Evolutionary conservation across 2,888 invertebrate genomes (phyloP), one percentile per base, ranked within the genome.

Genomic region (Philereme vetulata): DNA sequence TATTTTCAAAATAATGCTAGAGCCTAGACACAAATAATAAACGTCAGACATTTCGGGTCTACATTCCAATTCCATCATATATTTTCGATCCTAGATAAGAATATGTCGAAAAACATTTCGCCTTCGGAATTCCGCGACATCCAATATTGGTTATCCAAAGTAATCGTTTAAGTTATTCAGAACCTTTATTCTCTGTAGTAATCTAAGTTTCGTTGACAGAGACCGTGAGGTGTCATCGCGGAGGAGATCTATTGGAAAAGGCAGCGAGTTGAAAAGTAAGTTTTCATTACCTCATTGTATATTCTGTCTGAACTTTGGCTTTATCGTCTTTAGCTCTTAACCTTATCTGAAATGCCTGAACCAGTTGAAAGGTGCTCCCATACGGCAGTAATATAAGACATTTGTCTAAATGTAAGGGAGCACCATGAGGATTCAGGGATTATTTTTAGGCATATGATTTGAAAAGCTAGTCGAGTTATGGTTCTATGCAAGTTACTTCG

Each of bases 181-280:
- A 51, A 33, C 10, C 47, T 46, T 43, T 52, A 56, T 49, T 56
- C 49, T 52, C 33, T 33, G 40, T 58, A 32, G 70, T 86, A 84
- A 88, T 85, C 74, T 95, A 93, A 95, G 95, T 93, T 87, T 83
- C 78, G 77, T 88, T 84, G 82, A 59, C 93, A 95, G 95, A 80
- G 95, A 95, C 85, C 91, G 90, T 75, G 93, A 92, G 73, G 93
- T 93, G 77, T 95, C 95, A 51, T 95, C 95, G 7, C 81, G 91
- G 78, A 86, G 90, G 80, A 86, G 90, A 85, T 92, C 92, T 73
- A 86, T 90, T 72, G 88, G 90, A 64, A 92, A 89, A 84, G 80
- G 83, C 71, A 81, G 82, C 71, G 93, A 92, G 72, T 82, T 93
- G 68, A 92, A 88, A 90, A 86, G 93, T 93, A 86, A 88, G 93